Evolutionary conservation across 2,797 vertebrate species (phyloP), one percentile per base, ranked within the genome.

Genomic region (Sebastes kiyomatsui): DNA sequence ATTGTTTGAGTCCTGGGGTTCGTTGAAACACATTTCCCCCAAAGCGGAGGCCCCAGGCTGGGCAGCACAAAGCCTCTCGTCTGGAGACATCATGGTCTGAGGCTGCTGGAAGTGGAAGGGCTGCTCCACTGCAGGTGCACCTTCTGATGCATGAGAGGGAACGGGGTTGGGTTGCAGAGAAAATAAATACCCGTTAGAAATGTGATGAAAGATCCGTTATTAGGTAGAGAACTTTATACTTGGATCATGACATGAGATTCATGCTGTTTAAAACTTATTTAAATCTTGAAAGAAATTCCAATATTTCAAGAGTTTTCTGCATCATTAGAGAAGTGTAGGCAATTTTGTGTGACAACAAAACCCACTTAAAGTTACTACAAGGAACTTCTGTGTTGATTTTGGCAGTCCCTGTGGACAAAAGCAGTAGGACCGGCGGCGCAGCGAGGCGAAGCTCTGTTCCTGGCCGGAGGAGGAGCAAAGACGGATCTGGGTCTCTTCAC

Each of bases 1-100:
- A 4, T 52, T 35, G 42, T 81, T 87, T 1, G 86, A 72, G 70
- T 90, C 89, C 79, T 77, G 79, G 28, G 78, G 46, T 3, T 80
- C 88, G 5, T 8, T 62, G 84, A 92, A 95, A 16, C 65, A 62
- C 6, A 72, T 74, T 5, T 93, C 92, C 18, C 16, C 87, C 38
- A 75, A 4, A 32, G 77, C 5, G 0, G 87, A 32, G 20, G 35
- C 30, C 2, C 12, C 65, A 0, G 87, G 25, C 58, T 74, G 82
- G 61, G 52, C 9, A 1, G 72, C 3, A 4, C 75, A 75, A 0
- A 71, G 81, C 69, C 67, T 33, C n/a, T 91, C 90, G 2, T 91
- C 87, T 5, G 85, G 42, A 2, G 80, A 4, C 58, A 67, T 82
- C 67, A 75, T 16, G 55, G 42, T 27, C 3, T 88, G 93, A 52